These are phyloP conservation scores for Lordiphosa fenestrarum DNA, from an alignment of 2,888 invertebrate species.

Conservation along the genomic window DNA sequence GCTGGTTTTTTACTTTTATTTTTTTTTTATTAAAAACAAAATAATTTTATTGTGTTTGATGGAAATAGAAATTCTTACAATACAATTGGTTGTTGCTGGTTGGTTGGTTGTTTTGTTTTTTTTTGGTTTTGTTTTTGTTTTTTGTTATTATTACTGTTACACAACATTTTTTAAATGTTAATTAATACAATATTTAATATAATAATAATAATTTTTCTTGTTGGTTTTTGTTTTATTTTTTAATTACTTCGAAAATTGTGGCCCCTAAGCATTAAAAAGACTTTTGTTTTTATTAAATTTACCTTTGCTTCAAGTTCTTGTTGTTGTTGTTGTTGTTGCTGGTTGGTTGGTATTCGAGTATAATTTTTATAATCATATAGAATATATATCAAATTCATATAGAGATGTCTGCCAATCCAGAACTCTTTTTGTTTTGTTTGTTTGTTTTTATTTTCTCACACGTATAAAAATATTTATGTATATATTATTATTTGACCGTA, in stretches of 20 bases:
- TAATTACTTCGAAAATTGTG: conserved; percentile 77
- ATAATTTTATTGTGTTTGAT: conserved; percentile 65
- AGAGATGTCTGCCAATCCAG: conserved; percentile 33
- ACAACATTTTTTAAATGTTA: conserved; percentile 71
- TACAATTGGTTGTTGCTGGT: conserved; percentile 64
- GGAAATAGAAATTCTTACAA: conserved; percentile 72
- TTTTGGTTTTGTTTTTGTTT: conserved; percentile 30
- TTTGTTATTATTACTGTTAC: conserved; percentile 67
- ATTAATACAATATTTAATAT: conserved; percentile 74
- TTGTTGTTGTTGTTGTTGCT: conserved; percentile 25
- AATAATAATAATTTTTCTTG: conserved; percentile 66
- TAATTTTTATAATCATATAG: conserved; percentile 32
- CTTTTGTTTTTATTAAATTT: conserved; percentile 52
- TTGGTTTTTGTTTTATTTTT: conserved; percentile 57
- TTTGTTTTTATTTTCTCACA: conserved; percentile 35
- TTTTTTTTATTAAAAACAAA: conserved; percentile 62
- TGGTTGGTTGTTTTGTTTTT: conserved; percentile 11
- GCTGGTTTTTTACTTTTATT: conserved; percentile 9
- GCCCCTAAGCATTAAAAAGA: conserved; percentile 79
- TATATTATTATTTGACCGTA: conserved; percentile 54
- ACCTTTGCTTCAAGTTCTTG: conserved; percentile 34
- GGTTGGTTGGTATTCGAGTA: conserved; percentile 35
- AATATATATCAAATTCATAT: conserved; percentile 55
- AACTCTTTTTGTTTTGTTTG: conserved; percentile 26
- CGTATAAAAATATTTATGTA: conserved; percentile 67